Evolutionary conservation across 2,797 vertebrate genomes (phyloP).

Genomic region (Alca torda): DNA sequence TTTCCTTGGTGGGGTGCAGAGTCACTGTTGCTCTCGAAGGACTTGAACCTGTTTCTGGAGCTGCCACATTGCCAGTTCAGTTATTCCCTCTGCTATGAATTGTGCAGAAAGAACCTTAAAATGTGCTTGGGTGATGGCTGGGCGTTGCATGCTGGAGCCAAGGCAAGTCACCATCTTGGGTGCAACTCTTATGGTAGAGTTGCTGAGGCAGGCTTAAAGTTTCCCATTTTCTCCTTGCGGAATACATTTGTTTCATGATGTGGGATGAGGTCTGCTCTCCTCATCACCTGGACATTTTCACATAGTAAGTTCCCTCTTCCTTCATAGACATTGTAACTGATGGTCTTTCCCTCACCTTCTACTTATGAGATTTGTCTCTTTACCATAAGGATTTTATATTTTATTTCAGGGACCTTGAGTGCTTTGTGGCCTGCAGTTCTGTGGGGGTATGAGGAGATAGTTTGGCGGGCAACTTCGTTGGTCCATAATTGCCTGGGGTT

Average conservation of each 20-base stretch:
- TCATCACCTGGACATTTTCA: neutral
- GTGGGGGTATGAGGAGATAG: neutral
- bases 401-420: neutral
- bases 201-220: neutral
- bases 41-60: neutral
- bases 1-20: neutral
- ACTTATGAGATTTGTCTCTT: neutral
- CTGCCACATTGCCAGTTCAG: neutral
- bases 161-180: neutral
- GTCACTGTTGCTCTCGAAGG: neutral
- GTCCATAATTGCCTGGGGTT: neutral
- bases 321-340: neutral
- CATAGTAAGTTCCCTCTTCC: neutral
- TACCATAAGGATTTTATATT: neutral
- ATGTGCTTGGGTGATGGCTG: neutral
- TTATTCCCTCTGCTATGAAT: neutral
- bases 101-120: neutral
- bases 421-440: neutral
- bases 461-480: fast-evolving
- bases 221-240: neutral
- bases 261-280: neutral
- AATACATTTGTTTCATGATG: neutral
- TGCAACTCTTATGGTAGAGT: neutral
- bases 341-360: neutral
- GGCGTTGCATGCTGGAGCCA: neutral